Conservation (phyloP, 2,888 invertebrate species). For the Mesodorylaimus sp. region DNA sequence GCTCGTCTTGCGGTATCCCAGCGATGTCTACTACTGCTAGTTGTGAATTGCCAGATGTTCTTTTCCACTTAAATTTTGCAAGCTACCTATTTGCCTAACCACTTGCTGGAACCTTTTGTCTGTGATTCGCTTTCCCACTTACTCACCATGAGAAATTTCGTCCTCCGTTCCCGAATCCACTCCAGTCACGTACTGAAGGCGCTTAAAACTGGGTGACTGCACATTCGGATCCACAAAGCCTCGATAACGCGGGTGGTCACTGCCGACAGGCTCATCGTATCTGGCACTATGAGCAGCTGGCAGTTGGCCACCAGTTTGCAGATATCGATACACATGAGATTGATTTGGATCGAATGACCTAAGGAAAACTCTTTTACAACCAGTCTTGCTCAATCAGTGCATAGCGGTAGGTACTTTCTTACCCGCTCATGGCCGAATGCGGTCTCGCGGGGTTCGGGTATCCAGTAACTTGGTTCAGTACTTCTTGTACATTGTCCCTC, state of each 20-base stretch:
- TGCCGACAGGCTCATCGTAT: neutral
- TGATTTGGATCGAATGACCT: neutral
- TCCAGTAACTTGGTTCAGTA: conserved; percentile 19
- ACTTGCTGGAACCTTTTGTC: no score
- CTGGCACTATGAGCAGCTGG: conserved; percentile 6
- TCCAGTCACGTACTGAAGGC: conserved; percentile 4
- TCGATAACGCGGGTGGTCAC: conserved; percentile 6
- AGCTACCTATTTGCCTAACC: no score
- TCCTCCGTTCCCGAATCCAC: conserved; percentile 3
- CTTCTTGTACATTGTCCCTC: conserved; percentile 23
- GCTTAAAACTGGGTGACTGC: conserved; percentile 10
- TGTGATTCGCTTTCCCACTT: neutral
- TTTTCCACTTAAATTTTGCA: no score
- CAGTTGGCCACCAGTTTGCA: neutral
- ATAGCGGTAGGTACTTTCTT: neutral
- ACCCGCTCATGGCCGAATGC: neutral
- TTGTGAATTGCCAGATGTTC: no score
- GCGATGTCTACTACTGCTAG: no score
- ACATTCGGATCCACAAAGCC: conserved; percentile 7
- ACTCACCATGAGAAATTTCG: neutral
- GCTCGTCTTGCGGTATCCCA: no score
- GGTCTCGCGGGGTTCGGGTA: neutral
- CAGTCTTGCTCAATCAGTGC: neutral
- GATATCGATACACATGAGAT: neutral
- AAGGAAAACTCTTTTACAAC: neutral